Evolutionary conservation across 35 echinoderm and acorn worm species (phyloP), one percentile per base, ranked within the genome.

Genomic region (Ophioderma brevispina): DNA sequence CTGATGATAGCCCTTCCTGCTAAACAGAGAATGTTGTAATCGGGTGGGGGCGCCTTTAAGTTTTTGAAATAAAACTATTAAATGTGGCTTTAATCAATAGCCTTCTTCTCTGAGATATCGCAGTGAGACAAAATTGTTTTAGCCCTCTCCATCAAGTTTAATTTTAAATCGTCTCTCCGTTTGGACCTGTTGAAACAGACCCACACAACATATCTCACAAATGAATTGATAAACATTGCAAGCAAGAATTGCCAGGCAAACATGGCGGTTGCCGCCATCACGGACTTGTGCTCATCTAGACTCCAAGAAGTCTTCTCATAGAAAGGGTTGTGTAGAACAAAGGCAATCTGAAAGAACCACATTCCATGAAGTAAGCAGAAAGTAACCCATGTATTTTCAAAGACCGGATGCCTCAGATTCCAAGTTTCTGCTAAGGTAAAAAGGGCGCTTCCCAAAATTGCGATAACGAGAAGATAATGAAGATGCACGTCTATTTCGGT

Each of bases 361-460:
- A 94, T 99, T 3, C 97, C 97, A 46, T 99, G 97, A 64, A 95
- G 77, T n/a, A 99, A 79, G 17, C 81, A 93, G 40, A 76, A 93
- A 1, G 86, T 28, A 34, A 93, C 79, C 31, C 93, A 49, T 77
- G 95, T 88, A 79, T 93, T 39, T 21, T 70, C 55, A 18, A 99
- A 77, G 40, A 91, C 56, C 32, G 32, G 38, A 33, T 99, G 80
- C 46, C 90, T 84, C 19, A 56, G 77, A n/a, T 41, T 41, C 64
- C 89, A 93, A 17, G 87, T 36, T 75, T 99, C 90, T 38, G 42
- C 43, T 8, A 90, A 37, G 10, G 85, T 64, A 23, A 78, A 64
- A 41, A 90, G 25, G 23, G 86, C 91, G 41, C 93, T 91, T 0
- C 56, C 80, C 34, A 85, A 83, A 31, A 99, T 99, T 14, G 97